Conservation (phyloP, 2,888 invertebrate species). For the Conchocele bisecta region DNA sequence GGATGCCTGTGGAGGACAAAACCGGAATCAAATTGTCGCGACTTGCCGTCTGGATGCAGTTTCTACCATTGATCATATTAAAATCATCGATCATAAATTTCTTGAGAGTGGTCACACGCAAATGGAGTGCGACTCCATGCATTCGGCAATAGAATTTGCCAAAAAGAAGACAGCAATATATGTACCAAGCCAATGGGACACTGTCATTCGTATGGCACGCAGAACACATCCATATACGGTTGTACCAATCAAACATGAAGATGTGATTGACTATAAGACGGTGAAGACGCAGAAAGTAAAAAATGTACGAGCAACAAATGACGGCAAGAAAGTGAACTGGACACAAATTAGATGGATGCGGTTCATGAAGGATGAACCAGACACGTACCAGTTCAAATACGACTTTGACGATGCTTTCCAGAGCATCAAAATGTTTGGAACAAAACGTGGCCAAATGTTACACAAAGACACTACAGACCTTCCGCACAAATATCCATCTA, state of each 20-base stretch:
- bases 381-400: slow-evolving; percentile 5
- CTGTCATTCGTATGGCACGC: slow-evolving; percentile 25
- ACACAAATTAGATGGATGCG: slow-evolving; percentile 20
- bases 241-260: slow-evolving; percentile 20
- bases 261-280: slow-evolving; percentile 12
- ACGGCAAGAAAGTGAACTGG: slow-evolving; percentile 10
- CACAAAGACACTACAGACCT: no score
- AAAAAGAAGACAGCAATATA: slow-evolving; percentile 37
- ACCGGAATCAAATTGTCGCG: slow-evolving; percentile 37
- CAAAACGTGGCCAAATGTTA: neutral
- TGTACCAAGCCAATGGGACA: slow-evolving; percentile 39
- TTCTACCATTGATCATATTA: slow-evolving; percentile 7
- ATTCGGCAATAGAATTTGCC: slow-evolving; percentile 28
- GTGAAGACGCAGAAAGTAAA: neutral
- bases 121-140: neutral
- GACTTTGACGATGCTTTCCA: slow-evolving; percentile 11
- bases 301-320: neutral
- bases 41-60: slow-evolving; percentile 29
- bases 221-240: slow-evolving; percentile 27
- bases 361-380: neutral
- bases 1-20: slow-evolving; percentile 40
- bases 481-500: neutral
- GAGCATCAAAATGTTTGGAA: neutral
- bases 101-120: neutral
- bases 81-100: slow-evolving; percentile 30